Percentiles rank a stretch among this genome's conserved stretches.
Evolutionary conservation across 2,888 invertebrate genomes (phyloP).

Genomic region (Leucophenga maculata): DNA sequence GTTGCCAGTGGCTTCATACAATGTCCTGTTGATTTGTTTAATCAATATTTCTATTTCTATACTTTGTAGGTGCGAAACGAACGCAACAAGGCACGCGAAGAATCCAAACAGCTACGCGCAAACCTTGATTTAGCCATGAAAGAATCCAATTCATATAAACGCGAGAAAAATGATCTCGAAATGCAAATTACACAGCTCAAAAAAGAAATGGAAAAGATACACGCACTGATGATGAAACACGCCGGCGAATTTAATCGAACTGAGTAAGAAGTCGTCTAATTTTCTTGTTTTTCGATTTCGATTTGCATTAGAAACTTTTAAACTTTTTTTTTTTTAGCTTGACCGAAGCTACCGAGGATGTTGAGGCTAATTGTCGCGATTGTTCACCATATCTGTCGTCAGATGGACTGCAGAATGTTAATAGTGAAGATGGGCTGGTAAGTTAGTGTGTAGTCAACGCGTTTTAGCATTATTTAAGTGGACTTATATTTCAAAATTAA

Average conservation of each 20-base stretch:
- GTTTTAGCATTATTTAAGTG: too few species aligned
- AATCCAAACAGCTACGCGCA: slow-evolving; percentile 85
- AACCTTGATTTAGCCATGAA: slow-evolving; percentile 86
- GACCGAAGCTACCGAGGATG: slow-evolving; percentile 67
- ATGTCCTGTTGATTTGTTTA: slow-evolving; percentile 32
- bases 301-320: background rate
- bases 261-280: slow-evolving; percentile 41
- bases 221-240: slow-evolving; percentile 78
- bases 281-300: background rate
- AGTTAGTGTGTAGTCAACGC: slow-evolving; percentile 39
- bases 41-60: slow-evolving; percentile 34
- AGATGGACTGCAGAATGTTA: slow-evolving; percentile 72
- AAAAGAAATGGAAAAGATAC: slow-evolving; percentile 86
- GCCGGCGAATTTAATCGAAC: slow-evolving; percentile 79
- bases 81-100: slow-evolving; percentile 92
- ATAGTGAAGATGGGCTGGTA: slow-evolving; percentile 72
- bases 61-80: slow-evolving; percentile 84
- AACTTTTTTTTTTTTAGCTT: slow-evolving; percentile 38
- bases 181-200: slow-evolving; percentile 83
- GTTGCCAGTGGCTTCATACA: background rate
- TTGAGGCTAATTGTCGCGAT: slow-evolving; percentile 70
- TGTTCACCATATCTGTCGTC: slow-evolving; percentile 72
- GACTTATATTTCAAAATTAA: too few species aligned
- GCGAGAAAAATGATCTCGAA: slow-evolving; percentile 85
- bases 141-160: slow-evolving; percentile 81